phyloP scores from a whole-genome alignment of 2,797 vertebrate species.

The Galago senegalensis region DNA sequence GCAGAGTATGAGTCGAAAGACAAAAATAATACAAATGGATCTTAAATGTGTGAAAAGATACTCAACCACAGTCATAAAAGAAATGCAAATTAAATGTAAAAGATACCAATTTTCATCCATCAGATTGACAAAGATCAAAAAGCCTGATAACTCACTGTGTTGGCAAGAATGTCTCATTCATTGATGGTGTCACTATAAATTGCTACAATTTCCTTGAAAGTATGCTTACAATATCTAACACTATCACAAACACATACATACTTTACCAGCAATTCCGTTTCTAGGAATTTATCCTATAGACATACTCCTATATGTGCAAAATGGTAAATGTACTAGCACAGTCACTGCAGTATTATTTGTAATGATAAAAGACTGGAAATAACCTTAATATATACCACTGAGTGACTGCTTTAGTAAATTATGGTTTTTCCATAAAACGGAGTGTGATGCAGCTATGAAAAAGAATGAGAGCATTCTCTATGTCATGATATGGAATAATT shows the following conservation, averaged over 20 bases:
- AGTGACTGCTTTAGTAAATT: not conserved
- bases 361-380: not conserved
- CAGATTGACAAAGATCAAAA: constrained; percentile 54
- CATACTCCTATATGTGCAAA: not conserved
- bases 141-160: not conserved
- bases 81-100: constrained; percentile 73
- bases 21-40: constrained; percentile 51
- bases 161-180: not conserved
- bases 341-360: not conserved
- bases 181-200: not conserved
- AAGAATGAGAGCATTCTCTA: not conserved
- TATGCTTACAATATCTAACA: not conserved
- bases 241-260: not conserved
- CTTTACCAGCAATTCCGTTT: not conserved
- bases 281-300: not conserved
- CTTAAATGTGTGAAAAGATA: constrained; percentile 40
- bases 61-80: constrained; percentile 60
- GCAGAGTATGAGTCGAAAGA: not conserved
- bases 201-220: not conserved
- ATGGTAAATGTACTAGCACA: not conserved
- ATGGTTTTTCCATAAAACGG: not conserved
- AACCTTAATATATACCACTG: not conserved
- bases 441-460: not conserved
- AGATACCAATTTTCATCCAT: constrained; percentile 39
- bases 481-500: not conserved